phyloP scores from a whole-genome alignment of 2,797 vertebrate genomes.

The Petrocephalus schoutedeni region DNA sequence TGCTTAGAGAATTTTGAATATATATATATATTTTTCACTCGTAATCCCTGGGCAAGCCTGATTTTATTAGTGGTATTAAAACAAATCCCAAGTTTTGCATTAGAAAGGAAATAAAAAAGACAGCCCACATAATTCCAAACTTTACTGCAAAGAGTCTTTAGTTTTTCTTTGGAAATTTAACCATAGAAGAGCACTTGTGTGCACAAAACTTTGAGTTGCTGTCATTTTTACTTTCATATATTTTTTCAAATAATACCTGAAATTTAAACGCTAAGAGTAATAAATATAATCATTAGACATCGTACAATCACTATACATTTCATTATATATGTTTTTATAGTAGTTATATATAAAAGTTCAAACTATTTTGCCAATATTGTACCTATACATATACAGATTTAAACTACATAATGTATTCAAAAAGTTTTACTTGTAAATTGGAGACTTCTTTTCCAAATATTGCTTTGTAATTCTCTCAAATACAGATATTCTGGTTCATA shows the following conservation, averaged over 20 bases:
- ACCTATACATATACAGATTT: not conserved
- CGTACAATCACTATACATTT: not conserved
- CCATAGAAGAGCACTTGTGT: not conserved
- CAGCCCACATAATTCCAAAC: not conserved
- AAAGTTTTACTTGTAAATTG: not conserved
- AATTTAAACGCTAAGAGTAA: not conserved
- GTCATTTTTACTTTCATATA: not conserved
- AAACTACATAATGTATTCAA: not conserved
- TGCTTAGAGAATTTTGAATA: not conserved
- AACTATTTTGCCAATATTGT: not conserved
- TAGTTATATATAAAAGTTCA: not conserved
- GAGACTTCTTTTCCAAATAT: too few relatives aligned
- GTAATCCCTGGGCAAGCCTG: conserved; percentile 7
- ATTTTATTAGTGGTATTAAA: conserved; percentile 3
- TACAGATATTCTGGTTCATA: not conserved
- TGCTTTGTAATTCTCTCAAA: not conserved
- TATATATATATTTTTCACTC: not conserved
- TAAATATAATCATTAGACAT: not conserved
- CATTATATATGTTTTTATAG: not conserved
- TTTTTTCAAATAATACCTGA: not conserved
- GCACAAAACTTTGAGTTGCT: not conserved
- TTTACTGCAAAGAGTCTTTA: not conserved
- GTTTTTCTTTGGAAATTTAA: not conserved
- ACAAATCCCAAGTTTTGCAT: not conserved
- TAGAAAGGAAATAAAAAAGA: not conserved